Percentiles rank a stretch among this genome's conserved stretches.
These are phyloP conservation scores for Dasysyrphus albostriatus DNA, from an alignment of 2,888 invertebrate species.

Conservation along the genomic window DNA sequence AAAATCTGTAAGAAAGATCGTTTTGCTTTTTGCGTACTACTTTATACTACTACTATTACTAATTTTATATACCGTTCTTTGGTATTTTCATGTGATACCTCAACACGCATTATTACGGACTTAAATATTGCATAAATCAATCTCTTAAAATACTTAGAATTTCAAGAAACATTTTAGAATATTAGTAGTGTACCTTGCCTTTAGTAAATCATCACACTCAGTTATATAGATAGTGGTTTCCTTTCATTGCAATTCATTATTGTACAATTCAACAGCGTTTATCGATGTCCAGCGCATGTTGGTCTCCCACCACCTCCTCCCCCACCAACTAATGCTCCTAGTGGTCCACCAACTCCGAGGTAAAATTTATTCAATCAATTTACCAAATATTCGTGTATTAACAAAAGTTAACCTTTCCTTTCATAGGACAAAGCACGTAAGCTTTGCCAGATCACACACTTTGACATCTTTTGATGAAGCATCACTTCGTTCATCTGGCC, in stretches of 20 bases:
- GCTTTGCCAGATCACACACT: constrained; percentile 94
- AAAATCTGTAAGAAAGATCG: constrained; percentile 54
- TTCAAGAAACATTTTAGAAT: background rate
- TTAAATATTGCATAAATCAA: background rate
- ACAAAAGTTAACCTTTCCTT: background rate
- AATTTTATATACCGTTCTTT: constrained; percentile 9
- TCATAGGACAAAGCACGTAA: constrained; percentile 93
- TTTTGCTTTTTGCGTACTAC: constrained; percentile 65
- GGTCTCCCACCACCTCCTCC: constrained; percentile 86
- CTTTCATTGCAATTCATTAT: constrained; percentile 32
- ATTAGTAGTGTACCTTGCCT: background rate
- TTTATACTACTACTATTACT: constrained; percentile 1
- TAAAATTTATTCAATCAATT: constrained; percentile 58
- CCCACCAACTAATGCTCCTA: constrained; percentile 86
- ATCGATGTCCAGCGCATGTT: constrained; percentile 86
- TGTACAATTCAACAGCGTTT: constrained; percentile 75
- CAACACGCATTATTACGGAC: constrained; percentile 30
- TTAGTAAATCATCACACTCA: constrained; percentile 5
- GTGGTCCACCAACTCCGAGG: constrained; percentile 81
- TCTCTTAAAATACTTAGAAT: constrained; percentile 6
- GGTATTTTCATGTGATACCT: constrained; percentile 32
- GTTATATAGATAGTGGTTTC: background rate
- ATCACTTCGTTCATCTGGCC: constrained; percentile 84
- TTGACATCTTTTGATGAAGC: constrained; percentile 92
- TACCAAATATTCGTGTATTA: background rate